phyloP scores from a whole-genome alignment of 1,140 invertebrate species.

The Eriocheir sinensis region DNA sequence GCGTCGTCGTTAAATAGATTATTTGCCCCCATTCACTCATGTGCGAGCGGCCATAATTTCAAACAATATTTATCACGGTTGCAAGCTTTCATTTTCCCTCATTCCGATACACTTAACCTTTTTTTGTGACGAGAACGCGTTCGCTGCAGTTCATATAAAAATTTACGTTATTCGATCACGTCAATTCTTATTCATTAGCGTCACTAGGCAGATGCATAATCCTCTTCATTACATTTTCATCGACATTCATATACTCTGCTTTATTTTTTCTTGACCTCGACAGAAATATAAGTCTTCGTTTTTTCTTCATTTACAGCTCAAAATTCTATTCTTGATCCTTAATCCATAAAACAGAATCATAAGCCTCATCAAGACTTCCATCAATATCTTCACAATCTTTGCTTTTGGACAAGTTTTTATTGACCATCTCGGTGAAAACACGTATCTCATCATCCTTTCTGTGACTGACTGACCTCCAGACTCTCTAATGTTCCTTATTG shows the following conservation, averaged over 20 bases:
- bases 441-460: no score
- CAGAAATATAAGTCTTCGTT: no score
- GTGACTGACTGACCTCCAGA: background rate
- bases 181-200: background rate
- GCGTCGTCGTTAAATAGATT: background rate
- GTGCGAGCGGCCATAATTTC: background rate
- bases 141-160: background rate
- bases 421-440: background rate
- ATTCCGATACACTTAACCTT: background rate
- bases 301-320: background rate
- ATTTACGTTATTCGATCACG: background rate
- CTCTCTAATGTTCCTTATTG: background rate
- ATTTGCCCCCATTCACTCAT: background rate
- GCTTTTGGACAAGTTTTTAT: no score
- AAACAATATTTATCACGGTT: background rate
- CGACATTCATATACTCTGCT: background rate
- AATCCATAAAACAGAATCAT: no score
- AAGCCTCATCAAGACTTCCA: no score
- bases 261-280: background rate
- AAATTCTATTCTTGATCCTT: no score
- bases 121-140: background rate
- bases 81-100: background rate
- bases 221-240: conserved; percentile 11
- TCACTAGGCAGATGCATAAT: no score
- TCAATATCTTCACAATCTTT: no score